Percentiles rank a stretch among this genome's conserved stretches.
phyloP scores from a whole-genome alignment of 2,113 vertebrate species.

The Muntiacus muntjak region DNA sequence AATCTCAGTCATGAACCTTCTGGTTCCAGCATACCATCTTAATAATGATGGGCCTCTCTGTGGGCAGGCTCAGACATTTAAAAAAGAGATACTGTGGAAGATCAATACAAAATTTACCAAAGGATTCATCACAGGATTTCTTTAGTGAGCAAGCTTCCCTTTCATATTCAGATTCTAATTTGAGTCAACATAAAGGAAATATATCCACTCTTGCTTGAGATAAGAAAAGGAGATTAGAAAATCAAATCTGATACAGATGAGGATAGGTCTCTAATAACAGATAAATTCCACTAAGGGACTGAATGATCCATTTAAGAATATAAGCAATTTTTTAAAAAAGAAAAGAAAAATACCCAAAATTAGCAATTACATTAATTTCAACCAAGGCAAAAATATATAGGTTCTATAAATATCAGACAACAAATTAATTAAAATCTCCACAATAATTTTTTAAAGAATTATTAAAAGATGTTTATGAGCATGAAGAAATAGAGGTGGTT shows the following conservation, averaged over 20 bases:
- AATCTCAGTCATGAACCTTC: not conserved
- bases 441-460: not conserved
- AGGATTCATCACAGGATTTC: not conserved
- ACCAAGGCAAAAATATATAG: not conserved
- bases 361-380: conserved; percentile 3
- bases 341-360: not conserved
- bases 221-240: not conserved
- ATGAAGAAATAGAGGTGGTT: not conserved
- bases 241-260: not conserved
- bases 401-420: not conserved
- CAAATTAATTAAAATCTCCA: not conserved
- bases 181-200: not conserved
- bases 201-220: not conserved
- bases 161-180: not conserved
- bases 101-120: not conserved
- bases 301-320: not conserved
- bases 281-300: not conserved
- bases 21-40: not conserved
- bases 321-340: not conserved
- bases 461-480: not conserved
- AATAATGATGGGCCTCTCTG: not conserved
- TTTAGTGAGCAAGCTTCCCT: not conserved
- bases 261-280: not conserved
- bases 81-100: not conserved
- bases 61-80: not conserved